Base-by-base conservation (phyloP, 2,888 invertebrate species). In the Hyalella azteca region DNA sequence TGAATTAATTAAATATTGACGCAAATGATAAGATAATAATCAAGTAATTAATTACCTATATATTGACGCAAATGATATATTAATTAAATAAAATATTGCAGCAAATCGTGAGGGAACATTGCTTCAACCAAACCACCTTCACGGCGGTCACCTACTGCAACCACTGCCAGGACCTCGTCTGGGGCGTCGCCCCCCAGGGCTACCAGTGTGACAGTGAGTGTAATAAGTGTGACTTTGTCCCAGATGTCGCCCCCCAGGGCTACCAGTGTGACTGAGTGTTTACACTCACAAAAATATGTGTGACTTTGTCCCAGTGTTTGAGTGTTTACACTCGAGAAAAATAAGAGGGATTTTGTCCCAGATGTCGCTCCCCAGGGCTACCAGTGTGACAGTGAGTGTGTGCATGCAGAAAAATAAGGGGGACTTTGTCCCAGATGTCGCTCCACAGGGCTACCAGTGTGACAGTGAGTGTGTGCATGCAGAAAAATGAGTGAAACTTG, bases 321-420 rank as follows among this genome's bases (percentile, higher is more conserved):
- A 15, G 48, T 15, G 19, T 48, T 15, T 48, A 48, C 48, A 15
- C 48, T 48, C 19, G 48, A 48, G 19, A 48, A 48, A 48, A 13
- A 13, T 48, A 19, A 15, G 13, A 19, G 13, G 87, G 91, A 92
- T 87, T 93, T 95, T 85, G 93, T 98, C 86, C 95, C 95, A 91
- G 98, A 98, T 77, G 93, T 98, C 82, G 96, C 97, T 87, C 96
- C 97, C 85, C 98, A 98, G 89, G 98, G 97, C 80, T 97, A 95
- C 90, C 94, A 96, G 87, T 99, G 98, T 89, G 92, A 93, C 87
- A 93, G 97, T 96, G 89, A 89, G 90, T 88, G 79, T 54, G 15
- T 54, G 13, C 13, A 48, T 48, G 19, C 48, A 48, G 19, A 48
- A 48, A 48, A 13, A 13, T 48, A 19, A 15, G 13, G 48, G 13